Percentiles rank a stretch among this genome's conserved stretches.
Conservation (phyloP, 2,113 vertebrate species). For the Xenotilapia longispinis region DNA sequence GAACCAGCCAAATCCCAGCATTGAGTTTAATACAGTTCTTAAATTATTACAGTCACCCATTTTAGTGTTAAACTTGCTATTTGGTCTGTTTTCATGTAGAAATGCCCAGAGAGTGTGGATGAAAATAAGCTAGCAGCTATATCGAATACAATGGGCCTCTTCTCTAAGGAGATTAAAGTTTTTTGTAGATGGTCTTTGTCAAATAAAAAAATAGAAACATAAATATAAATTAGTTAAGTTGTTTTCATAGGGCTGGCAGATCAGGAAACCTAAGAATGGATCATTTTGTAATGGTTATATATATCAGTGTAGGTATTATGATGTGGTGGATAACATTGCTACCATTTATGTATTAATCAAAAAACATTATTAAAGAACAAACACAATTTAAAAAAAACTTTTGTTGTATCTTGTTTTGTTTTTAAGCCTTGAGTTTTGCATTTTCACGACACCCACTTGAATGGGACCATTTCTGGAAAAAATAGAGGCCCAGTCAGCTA, state of each 20-base stretch:
- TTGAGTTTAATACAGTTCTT: neutral
- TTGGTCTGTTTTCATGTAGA: neutral
- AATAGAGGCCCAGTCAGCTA: neutral
- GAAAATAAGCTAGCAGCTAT: neutral
- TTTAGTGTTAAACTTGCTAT: neutral
- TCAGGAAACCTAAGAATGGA: neutral
- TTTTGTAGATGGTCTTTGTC: neutral
- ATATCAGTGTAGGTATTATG: neutral
- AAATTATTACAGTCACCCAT: neutral
- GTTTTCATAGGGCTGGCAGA: neutral
- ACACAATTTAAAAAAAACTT: neutral
- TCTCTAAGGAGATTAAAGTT: neutral
- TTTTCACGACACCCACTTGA: neutral
- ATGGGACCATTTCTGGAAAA: neutral
- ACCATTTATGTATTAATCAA: neutral
- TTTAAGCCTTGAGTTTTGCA: neutral
- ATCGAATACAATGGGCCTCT: neutral
- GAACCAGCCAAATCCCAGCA: neutral
- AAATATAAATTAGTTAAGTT: neutral
- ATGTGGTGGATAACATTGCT: neutral
- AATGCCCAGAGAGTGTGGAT: neutral
- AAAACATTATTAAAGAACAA: neutral
- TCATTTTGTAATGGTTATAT: neutral
- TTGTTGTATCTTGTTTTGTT: neutral
- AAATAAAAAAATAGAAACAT: neutral